Evolutionary conservation across 1,140 invertebrate genomes (phyloP), one percentile per base, ranked within the genome.

Genomic region (Plodia interpunctella): DNA sequence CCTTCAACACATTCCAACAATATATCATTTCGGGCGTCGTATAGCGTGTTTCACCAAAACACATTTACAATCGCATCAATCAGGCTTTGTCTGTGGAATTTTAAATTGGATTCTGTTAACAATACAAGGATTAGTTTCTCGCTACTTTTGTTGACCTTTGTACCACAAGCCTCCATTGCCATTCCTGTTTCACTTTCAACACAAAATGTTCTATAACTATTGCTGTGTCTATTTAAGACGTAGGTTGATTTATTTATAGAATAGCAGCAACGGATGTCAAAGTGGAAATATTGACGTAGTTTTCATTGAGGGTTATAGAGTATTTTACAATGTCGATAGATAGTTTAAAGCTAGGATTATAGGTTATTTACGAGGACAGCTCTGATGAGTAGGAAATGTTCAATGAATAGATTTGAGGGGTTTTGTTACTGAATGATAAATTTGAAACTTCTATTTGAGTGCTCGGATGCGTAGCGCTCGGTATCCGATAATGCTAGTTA

Each of bases 31-130:
- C 38, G 38, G 38, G 13, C 38, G n/a, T 49, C 20, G 55, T 60
- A 55, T 67, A 32, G 63, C 64, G 51, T 66, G 68, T 60, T 68
- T 62, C 60, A 57, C 53, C 30, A 3, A 64, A 73, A 75, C 62
- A 72, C 67, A 66, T 76, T 83, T 81, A 70, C 78, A 78, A 67
- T 62, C 66, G 66, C 71, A 75, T 88, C 85, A 84, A 86, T 88
- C 85, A 84, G 64, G 80, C 81, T 84, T 82, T 80, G 79, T 78
- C 76, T 76, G 77, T 83, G 76, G 78, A 73, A 82, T 81, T 84
- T 88, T 83, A 83, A 88, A 88, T 86, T 88, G 81, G 78, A 83
- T 83, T 77, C 72, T 72, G 74, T 78, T 76, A 77, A 88, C 85
- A 88, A 88, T 88, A 75, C 76, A 63, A 17, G 85, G 85, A 84